phyloP scores from a whole-genome alignment of 1,140 invertebrate species.

The Trinorchestia longiramus region DNA sequence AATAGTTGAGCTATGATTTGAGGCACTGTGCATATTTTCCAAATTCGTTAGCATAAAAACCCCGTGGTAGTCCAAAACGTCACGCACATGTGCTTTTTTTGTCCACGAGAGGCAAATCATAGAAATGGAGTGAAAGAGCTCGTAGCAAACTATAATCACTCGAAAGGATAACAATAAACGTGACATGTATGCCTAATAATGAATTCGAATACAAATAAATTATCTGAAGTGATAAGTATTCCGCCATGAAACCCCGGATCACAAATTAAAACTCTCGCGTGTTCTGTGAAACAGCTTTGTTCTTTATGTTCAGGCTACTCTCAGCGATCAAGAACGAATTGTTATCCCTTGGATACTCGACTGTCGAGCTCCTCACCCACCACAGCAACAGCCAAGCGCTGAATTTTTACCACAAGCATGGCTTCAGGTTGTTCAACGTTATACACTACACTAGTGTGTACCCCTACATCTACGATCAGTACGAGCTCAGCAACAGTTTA shows the following conservation, averaged over 20 bases:
- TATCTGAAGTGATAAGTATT: not conserved
- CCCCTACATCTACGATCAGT: slow-evolving; percentile 44
- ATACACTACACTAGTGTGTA: slow-evolving; percentile 25
- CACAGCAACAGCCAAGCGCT: slow-evolving; percentile 27
- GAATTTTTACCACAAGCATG: slow-evolving; percentile 11
- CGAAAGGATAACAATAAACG: not conserved
- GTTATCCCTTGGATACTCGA: not conserved
- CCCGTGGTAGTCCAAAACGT: not conserved
- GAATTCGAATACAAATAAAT: not conserved
- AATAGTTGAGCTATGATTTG: not conserved
- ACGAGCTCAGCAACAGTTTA: slow-evolving; percentile 18
- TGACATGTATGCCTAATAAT: not conserved
- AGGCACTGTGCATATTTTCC: not conserved
- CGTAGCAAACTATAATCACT: not conserved
- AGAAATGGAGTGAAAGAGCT: no score
- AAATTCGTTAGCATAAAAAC: not conserved
- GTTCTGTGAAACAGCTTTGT: not conserved
- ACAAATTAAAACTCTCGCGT: not conserved
- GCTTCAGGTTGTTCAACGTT: slow-evolving; percentile 25
- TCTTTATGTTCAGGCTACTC: not conserved
- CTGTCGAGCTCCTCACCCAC: slow-evolving; percentile 4
- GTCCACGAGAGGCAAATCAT: no score
- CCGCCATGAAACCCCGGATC: not conserved
- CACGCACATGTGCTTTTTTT: not conserved
- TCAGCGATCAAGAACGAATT: not conserved